Evolutionary conservation across 1,140 invertebrate species (phyloP).

Genomic region (Doryteuthis pealeii): DNA sequence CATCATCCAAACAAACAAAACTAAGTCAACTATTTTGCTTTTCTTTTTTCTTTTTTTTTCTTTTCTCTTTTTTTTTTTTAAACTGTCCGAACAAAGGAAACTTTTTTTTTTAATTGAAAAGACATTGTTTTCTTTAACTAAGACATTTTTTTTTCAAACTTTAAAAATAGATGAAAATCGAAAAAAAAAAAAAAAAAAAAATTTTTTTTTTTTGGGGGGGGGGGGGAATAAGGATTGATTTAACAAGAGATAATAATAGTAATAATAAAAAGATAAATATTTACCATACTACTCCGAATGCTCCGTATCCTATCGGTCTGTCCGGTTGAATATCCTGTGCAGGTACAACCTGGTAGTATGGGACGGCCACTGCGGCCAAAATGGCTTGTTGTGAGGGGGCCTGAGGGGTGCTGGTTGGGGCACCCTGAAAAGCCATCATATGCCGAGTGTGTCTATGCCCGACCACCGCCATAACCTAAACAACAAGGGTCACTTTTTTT

Average conservation of each 20-base stretch:
- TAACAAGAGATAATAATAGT: neutral
- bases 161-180: no score
- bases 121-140: slow-evolving; percentile 1
- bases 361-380: slow-evolving; percentile 50
- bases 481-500: neutral
- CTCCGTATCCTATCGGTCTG: slow-evolving; percentile 97
- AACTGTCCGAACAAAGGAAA: no score
- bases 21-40: no score
- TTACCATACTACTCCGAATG: slow-evolving; percentile 99
- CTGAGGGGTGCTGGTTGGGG: slow-evolving; percentile 25
- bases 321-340: slow-evolving; percentile 72
- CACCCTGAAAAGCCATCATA: slow-evolving; percentile 60
- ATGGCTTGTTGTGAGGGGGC: slow-evolving; percentile 52
- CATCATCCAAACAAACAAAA: no score
- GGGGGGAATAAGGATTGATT: neutral
- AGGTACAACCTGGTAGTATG: slow-evolving; percentile 44
- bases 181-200: no score
- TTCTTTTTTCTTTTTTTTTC: no score
- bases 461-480: slow-evolving; percentile 59
- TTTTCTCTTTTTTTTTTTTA: no score
- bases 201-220: no score
- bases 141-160: neutral
- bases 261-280: slow-evolving; percentile 61
- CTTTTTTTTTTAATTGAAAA: no score
- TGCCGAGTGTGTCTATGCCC: slow-evolving; percentile 56